phyloP scores from a whole-genome alignment of 2,797 vertebrate genomes.

The Erpetoichthys calabaricus region DNA sequence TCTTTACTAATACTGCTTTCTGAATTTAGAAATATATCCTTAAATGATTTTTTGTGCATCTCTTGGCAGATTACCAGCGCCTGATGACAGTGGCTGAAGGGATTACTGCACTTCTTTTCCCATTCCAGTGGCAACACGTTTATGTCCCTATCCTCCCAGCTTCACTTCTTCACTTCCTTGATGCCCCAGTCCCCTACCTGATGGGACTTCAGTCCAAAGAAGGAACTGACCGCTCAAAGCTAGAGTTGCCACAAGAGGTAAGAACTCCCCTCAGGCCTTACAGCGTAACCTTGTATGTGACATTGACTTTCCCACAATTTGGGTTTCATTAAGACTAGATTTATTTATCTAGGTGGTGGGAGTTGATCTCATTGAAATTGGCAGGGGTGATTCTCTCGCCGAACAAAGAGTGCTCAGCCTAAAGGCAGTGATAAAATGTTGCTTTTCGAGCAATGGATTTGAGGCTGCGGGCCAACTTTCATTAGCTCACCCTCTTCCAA shows the following conservation, averaged over 20 bases:
- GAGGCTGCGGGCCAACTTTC: slow-evolving; percentile 16
- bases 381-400: neutral
- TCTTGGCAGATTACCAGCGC: slow-evolving; percentile 75
- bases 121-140: slow-evolving; percentile 95
- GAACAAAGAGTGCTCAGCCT: neutral
- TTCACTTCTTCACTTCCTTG: slow-evolving; percentile 84
- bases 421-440: neutral
- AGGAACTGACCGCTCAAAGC: slow-evolving; percentile 77
- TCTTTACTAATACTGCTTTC: too few species aligned
- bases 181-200: slow-evolving; percentile 89
- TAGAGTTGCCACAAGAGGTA: slow-evolving; percentile 94
- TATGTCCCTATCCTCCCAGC: slow-evolving; percentile 90
- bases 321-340: too few species aligned
- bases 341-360: neutral
- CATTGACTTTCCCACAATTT: too few species aligned
- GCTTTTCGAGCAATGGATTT: slow-evolving; percentile 8
- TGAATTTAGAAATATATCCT: too few species aligned
- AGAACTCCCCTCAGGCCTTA: slow-evolving; percentile 5
- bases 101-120: slow-evolving; percentile 81
- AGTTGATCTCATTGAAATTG: neutral
- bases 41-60: neutral
- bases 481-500: slow-evolving; percentile 1
- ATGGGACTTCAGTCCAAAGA: slow-evolving; percentile 90
- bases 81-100: slow-evolving; percentile 91
- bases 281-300: neutral